A percentile compares a stretch with the other conserved stretches of the same genome.
Conservation (phyloP, 2,113 vertebrate genomes). For the Oenanthe melanoleuca region DNA sequence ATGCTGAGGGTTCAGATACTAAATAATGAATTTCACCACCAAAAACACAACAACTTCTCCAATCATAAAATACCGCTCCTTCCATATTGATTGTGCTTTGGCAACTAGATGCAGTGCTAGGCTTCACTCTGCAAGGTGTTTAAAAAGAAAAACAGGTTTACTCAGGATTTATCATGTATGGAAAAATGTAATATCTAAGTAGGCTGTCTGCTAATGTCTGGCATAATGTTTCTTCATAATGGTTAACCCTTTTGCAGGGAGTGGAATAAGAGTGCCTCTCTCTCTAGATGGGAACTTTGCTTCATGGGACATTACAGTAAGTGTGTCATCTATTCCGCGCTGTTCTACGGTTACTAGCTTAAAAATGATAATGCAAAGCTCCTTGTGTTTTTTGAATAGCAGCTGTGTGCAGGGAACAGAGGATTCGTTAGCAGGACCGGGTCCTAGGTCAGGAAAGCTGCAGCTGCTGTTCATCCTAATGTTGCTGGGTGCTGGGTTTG, state of each 20-base stretch:
- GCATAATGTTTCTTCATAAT: slow-evolving; percentile 84
- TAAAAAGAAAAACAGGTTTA: slow-evolving; percentile 90
- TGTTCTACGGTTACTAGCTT: slow-evolving; percentile 80
- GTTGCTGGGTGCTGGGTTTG: slow-evolving; percentile 75
- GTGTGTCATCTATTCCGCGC: slow-evolving; percentile 94
- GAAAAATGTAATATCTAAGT: slow-evolving; percentile 85
- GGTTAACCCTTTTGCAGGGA: slow-evolving; percentile 85
- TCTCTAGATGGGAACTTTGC: slow-evolving; percentile 93
- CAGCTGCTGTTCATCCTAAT: slow-evolving; percentile 68
- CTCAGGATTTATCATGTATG: slow-evolving; percentile 87
- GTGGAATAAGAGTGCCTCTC: slow-evolving; percentile 83
- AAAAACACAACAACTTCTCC: slow-evolving; percentile 99
- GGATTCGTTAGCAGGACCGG: slow-evolving; percentile 70
- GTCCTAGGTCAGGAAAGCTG: slow-evolving; percentile 72
- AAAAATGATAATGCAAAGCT: slow-evolving; percentile 79
- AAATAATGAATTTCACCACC: slow-evolving; percentile 99
- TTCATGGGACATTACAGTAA: slow-evolving; percentile 99
- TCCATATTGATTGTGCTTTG: slow-evolving; percentile 99
- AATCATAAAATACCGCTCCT: slow-evolving; percentile 99
- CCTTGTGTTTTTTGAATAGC: slow-evolving; percentile 76
- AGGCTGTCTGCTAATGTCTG: slow-evolving; percentile 85
- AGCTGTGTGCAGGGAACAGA: slow-evolving; percentile 70
- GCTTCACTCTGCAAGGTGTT: slow-evolving; percentile 95
- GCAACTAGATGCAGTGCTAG: slow-evolving; percentile 99
- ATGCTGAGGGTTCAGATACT: slow-evolving; percentile 99